Conservation (phyloP, 2,797 vertebrate genomes). For the Holocentrus rufus region DNA sequence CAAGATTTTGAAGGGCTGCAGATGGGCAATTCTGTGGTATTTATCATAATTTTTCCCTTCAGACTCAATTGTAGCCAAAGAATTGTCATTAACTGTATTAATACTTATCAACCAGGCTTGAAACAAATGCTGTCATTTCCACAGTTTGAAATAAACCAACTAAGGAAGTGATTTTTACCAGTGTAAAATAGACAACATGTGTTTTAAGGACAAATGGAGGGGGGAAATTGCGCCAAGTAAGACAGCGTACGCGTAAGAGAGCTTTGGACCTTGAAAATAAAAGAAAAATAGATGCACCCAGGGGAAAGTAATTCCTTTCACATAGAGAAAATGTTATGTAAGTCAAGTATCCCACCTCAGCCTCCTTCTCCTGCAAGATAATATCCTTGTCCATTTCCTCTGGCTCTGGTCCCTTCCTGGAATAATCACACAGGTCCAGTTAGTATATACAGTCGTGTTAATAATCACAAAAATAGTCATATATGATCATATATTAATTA, state of each 20-base stretch:
- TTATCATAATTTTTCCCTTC: not conserved
- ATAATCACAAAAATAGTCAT: not conserved
- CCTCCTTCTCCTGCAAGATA: slow-evolving; percentile 97
- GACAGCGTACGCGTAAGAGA: not conserved
- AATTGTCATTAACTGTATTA: too few relatives aligned
- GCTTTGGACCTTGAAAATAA: not conserved
- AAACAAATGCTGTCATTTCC: not conserved
- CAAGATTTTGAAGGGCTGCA: not conserved
- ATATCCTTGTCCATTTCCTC: slow-evolving; percentile 98
- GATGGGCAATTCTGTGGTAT: not conserved
- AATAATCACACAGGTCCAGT: slow-evolving; percentile 45
- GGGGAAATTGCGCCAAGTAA: not conserved
- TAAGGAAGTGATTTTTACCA: not conserved
- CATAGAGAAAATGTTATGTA: not conserved
- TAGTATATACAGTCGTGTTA: slow-evolving; percentile 8
- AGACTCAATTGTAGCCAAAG: too few relatives aligned
- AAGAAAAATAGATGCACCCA: not conserved
- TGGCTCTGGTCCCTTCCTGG: slow-evolving; percentile 91
- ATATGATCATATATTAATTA: too few relatives aligned
- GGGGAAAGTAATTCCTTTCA: not conserved
- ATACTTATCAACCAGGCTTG: not conserved
- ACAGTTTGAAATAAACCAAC: not conserved
- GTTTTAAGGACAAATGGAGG: too few relatives aligned
- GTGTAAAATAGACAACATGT: too few relatives aligned
- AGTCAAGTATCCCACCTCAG: slow-evolving; percentile 85